A percentile compares a stretch with the other conserved stretches of the same genome.
These are phyloP conservation scores for Drosophila santomea DNA, from an alignment of 1,140 invertebrate genomes.

Conservation along the genomic window DNA sequence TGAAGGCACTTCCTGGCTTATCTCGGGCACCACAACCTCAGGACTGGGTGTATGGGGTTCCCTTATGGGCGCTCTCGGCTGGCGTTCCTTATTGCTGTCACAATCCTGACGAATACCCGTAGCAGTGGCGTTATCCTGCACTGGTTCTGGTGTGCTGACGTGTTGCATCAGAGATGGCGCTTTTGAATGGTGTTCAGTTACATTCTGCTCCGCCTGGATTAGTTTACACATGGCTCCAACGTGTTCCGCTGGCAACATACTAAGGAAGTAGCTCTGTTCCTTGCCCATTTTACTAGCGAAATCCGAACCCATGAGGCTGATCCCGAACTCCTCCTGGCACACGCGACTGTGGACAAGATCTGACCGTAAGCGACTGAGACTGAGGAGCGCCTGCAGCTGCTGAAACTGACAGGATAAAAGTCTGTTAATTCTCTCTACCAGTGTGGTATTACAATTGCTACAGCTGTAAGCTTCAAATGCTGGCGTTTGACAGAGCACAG, in stretches of 20 bases:
- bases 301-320: constrained; percentile 16
- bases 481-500: constrained; percentile 62
- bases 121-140: constrained; percentile 38
- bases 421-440: constrained; percentile 66
- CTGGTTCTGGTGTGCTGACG: constrained; percentile 11
- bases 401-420: constrained; percentile 69
- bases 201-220: constrained; percentile 44
- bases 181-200: constrained; percentile 2
- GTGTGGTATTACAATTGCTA: constrained; percentile 53
- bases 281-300: constrained; percentile 48
- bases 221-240: constrained; percentile 89
- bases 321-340: constrained; percentile 62
- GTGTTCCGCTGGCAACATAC: constrained; percentile 88
- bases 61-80: neutral
- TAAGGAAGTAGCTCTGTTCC: constrained; percentile 86
- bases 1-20: constrained; percentile 34
- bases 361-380: constrained; percentile 40
- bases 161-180: constrained; percentile 11
- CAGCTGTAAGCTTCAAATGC: constrained; percentile 60
- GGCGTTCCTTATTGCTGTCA: neutral
- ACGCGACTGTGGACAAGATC: constrained; percentile 66
- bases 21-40: constrained; percentile 31
- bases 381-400: constrained; percentile 61
- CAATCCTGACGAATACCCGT: constrained; percentile 21
- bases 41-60: constrained; percentile 8